A percentile compares a stretch with the other conserved stretches of the same genome.
Evolutionary conservation across 2,888 invertebrate species (phyloP).

Genomic region (Cecidostiba fungosa): DNA sequence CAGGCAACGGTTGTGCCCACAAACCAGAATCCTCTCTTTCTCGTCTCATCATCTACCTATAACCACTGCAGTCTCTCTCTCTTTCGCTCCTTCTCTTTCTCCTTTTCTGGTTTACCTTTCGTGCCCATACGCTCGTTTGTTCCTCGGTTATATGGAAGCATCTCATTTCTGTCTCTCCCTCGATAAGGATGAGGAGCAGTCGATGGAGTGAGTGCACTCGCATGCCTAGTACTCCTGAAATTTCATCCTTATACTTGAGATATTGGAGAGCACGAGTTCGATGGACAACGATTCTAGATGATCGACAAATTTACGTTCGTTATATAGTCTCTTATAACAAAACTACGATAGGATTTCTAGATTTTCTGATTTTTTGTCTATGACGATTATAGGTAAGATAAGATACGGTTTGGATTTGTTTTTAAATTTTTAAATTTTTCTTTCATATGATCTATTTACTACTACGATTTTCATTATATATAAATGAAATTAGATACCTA

Average conservation of each 20-base stretch:
- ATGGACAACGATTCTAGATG: neutral
- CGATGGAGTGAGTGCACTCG: neutral
- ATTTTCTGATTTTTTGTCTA: no score
- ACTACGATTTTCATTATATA: no score
- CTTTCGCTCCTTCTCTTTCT: conserved; percentile 22
- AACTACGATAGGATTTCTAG: neutral
- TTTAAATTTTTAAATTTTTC: no score
- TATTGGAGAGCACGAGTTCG: neutral
- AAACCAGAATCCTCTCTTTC: conserved; percentile 79
- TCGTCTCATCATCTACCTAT: conserved; percentile 76
- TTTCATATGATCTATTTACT: no score
- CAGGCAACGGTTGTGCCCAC: conserved; percentile 79
- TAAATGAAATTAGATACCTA: no score
- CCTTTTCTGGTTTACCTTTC: conserved; percentile 35
- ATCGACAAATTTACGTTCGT: conserved; percentile 12
- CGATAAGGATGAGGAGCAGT: conserved; percentile 6
- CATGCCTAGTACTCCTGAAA: neutral
- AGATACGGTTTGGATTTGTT: no score
- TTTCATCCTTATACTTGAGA: conserved; percentile 26
- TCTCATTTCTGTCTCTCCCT: conserved; percentile 29
- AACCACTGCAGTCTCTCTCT: conserved; percentile 46
- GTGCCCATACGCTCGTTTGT: conserved; percentile 23
- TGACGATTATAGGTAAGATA: no score
- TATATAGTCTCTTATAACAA: neutral
- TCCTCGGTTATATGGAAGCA: conserved; percentile 20